Conservation (phyloP, 2,888 invertebrate species). For the Pantelozetes paolii region DNA sequence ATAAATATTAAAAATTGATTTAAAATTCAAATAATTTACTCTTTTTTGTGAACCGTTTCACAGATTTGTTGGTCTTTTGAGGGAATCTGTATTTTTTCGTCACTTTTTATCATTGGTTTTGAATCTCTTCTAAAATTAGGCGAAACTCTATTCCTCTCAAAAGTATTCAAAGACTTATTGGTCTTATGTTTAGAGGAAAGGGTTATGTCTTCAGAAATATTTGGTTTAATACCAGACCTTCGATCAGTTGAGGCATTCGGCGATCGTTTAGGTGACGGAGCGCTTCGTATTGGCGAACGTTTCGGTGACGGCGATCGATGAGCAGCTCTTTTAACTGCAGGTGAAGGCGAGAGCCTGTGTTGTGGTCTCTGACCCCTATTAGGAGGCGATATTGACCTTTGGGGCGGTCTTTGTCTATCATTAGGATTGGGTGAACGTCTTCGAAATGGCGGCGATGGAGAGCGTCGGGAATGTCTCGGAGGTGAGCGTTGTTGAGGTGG, state of each 20-base stretch:
- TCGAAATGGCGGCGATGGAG: not conserved
- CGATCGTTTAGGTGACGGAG: slow-evolving; percentile 10
- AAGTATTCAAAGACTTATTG: too few species aligned
- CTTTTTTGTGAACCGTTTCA: not conserved
- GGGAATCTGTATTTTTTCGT: not conserved
- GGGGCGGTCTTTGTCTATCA: not conserved
- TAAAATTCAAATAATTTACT: not conserved
- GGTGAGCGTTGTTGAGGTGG: slow-evolving; percentile 32
- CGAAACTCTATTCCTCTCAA: not conserved
- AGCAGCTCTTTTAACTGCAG: not conserved
- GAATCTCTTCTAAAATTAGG: not conserved
- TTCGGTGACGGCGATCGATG: slow-evolving; percentile 1
- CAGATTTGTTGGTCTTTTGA: not conserved
- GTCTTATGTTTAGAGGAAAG: not conserved
- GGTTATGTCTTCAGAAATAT: not conserved
- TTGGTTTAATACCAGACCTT: slow-evolving; percentile 17
- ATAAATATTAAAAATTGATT: not conserved
- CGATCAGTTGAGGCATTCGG: slow-evolving; percentile 13
- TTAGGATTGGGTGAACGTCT: slow-evolving; percentile 16
- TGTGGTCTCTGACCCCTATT: not conserved
- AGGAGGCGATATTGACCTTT: not conserved
- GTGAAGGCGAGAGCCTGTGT: not conserved
- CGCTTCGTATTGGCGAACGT: not conserved
- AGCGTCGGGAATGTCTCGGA: slow-evolving; percentile 28
- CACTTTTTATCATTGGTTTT: not conserved